A percentile compares a stretch with the other conserved stretches of the same genome.
phyloP scores from a whole-genome alignment of 2,888 invertebrate genomes.

The Rotaria socialis region DNA sequence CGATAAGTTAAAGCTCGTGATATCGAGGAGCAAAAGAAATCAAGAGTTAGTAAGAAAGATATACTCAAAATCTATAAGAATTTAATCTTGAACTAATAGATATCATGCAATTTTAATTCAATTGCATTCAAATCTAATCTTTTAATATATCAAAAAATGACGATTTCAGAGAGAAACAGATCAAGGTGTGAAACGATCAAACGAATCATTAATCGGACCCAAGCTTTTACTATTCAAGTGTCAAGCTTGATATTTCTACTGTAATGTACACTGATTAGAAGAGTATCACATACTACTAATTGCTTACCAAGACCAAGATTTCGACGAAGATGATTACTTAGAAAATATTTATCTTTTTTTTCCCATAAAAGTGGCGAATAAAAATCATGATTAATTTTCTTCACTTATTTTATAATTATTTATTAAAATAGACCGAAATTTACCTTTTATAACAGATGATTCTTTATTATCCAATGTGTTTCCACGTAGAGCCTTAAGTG shows the following conservation, averaged over 20 bases:
- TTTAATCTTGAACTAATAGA: too few relatives aligned
- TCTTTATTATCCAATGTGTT: neutral
- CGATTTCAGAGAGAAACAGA: too few relatives aligned
- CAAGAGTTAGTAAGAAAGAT: neutral
- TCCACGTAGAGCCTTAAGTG: neutral
- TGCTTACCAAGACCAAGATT: neutral
- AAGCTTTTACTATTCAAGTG: neutral
- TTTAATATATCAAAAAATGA: too few relatives aligned
- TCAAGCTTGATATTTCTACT: neutral
- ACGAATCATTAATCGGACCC: too few relatives aligned
- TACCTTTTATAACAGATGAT: neutral
- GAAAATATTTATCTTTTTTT: neutral
- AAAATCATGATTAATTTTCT: neutral
- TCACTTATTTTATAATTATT: too few relatives aligned
- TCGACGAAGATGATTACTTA: neutral
- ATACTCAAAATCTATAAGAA: too few relatives aligned
- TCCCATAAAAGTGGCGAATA: neutral
- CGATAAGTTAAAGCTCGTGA: neutral
- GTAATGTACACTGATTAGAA: neutral
- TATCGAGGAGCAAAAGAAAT: neutral
- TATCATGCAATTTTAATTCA: too few relatives aligned
- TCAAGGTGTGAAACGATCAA: too few relatives aligned
- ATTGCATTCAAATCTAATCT: too few relatives aligned
- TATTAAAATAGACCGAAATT: neutral
- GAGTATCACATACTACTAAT: neutral